phyloP scores from a whole-genome alignment of 2,113 vertebrate genomes.

The Rana temporaria region DNA sequence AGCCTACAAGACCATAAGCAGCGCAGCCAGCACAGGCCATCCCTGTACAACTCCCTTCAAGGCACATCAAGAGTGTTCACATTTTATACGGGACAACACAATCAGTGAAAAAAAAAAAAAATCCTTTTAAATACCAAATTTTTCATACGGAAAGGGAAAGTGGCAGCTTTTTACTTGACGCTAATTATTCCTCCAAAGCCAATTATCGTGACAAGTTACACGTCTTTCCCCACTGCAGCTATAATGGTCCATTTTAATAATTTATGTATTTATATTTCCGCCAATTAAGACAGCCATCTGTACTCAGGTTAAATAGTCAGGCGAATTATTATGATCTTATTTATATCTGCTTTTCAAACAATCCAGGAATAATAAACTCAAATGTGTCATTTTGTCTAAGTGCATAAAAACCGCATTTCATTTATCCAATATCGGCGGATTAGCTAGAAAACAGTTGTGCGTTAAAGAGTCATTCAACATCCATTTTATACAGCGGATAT shows the following conservation, averaged over 20 bases:
- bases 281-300: slow-evolving; percentile 44
- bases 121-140: slow-evolving; percentile 23
- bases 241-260: slow-evolving; percentile 45
- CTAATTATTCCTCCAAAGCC: slow-evolving; percentile 40
- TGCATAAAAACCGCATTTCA: slow-evolving; percentile 13
- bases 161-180: slow-evolving; percentile 5
- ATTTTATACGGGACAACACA: slow-evolving; percentile 40
- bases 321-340: slow-evolving; percentile 14
- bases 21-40: slow-evolving; percentile 1
- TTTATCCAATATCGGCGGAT: background rate
- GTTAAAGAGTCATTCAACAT: slow-evolving; percentile 6
- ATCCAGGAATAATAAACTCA: slow-evolving; percentile 11
- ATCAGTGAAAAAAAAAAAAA: slow-evolving; percentile 22
- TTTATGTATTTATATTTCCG: slow-evolving; percentile 36
- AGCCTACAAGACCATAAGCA: slow-evolving; percentile 54
- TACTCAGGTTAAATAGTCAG: slow-evolving; percentile 22
- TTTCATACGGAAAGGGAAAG: background rate
- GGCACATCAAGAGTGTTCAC: slow-evolving; percentile 29
- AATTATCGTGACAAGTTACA: slow-evolving; percentile 44
- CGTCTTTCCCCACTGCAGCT: background rate
- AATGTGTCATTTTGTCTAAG: slow-evolving; percentile 16
- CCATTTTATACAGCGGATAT: background rate
- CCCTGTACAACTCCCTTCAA: slow-evolving; percentile 22
- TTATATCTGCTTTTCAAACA: background rate
- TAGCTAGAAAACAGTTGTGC: background rate